Conservation (phyloP, 2,888 invertebrate species). For the Aphidoletes aphidimyza region DNA sequence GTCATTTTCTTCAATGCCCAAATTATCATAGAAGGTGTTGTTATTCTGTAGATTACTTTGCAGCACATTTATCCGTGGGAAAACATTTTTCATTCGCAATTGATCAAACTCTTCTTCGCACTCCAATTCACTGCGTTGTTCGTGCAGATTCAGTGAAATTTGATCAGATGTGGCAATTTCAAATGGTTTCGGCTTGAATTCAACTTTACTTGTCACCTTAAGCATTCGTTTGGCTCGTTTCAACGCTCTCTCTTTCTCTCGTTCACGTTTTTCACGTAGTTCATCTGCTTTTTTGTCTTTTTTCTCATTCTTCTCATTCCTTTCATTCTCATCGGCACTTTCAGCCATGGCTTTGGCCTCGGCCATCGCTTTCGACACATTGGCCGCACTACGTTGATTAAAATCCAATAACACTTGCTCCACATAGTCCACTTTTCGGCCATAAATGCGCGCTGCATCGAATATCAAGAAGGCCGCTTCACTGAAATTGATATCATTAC, state of each 20-base stretch:
- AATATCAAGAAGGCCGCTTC: conserved; percentile 61
- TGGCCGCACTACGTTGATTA: conserved; percentile 34
- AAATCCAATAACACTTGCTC: conserved; percentile 17
- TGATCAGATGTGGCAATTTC: neutral
- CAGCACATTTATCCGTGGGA: conserved; percentile 47
- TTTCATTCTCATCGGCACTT: neutral
- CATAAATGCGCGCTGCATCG: conserved; percentile 63
- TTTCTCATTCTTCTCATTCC: neutral
- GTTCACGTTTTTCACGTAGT: conserved; percentile 29
- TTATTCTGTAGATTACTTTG: conserved; percentile 51
- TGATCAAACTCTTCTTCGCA: conserved; percentile 32
- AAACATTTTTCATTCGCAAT: conserved; percentile 34
- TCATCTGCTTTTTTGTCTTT: conserved; percentile 25
- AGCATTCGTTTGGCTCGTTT: conserved; percentile 9
- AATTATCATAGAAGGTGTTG: conserved; percentile 39
- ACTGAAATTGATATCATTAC: conserved; percentile 57
- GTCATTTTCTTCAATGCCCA: neutral
- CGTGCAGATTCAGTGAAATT: conserved; percentile 47
- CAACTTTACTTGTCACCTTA: neutral
- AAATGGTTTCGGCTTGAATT: conserved; percentile 50
- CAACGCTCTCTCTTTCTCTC: conserved; percentile 21
- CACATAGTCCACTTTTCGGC: conserved; percentile 63
- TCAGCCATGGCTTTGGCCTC: neutral
- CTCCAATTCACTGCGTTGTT: neutral
- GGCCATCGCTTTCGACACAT: conserved; percentile 6